phyloP scores from a whole-genome alignment of 1,140 invertebrate genomes.

The Aricia agestis region DNA sequence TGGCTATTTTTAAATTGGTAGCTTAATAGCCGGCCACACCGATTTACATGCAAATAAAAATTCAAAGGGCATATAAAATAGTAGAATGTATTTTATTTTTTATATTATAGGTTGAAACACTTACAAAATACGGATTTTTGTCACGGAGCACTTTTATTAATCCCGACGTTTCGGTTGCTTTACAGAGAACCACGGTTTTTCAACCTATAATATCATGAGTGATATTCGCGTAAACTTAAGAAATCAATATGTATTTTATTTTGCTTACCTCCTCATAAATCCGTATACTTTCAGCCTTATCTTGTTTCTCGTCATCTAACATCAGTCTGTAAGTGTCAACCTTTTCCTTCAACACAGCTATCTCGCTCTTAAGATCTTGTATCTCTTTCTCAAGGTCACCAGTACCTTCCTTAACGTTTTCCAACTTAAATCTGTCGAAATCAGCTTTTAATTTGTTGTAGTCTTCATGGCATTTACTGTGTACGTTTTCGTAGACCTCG shows the following conservation, averaged over 20 bases:
- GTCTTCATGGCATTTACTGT: slow-evolving; percentile 63
- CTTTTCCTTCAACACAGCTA: slow-evolving; percentile 80
- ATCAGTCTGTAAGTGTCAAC: slow-evolving; percentile 51
- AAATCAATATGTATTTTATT: not conserved
- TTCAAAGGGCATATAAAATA: too few species aligned
- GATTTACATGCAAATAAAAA: too few species aligned
- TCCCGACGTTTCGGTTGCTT: too few species aligned
- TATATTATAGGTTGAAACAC: too few species aligned
- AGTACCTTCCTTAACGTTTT: slow-evolving; percentile 38
- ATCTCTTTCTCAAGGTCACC: slow-evolving; percentile 61
- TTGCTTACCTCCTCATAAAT: slow-evolving; percentile 76
- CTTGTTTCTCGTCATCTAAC: slow-evolving; percentile 74
- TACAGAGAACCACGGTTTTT: too few species aligned
- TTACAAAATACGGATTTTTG: too few species aligned
- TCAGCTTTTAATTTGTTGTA: slow-evolving; percentile 61
- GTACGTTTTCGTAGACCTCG: slow-evolving; percentile 58
- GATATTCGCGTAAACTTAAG: too few species aligned
- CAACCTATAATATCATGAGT: too few species aligned
- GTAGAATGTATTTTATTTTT: too few species aligned
- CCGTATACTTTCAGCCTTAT: slow-evolving; percentile 80
- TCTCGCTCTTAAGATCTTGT: slow-evolving; percentile 77
- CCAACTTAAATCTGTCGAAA: slow-evolving; percentile 53
- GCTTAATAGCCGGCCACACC: too few species aligned
- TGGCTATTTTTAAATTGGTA: too few species aligned
- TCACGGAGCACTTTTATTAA: too few species aligned